Evolutionary conservation across 2,113 vertebrate genomes (phyloP), one percentile per base, ranked within the genome.

Genomic region (Nycticebus coucang): DNA sequence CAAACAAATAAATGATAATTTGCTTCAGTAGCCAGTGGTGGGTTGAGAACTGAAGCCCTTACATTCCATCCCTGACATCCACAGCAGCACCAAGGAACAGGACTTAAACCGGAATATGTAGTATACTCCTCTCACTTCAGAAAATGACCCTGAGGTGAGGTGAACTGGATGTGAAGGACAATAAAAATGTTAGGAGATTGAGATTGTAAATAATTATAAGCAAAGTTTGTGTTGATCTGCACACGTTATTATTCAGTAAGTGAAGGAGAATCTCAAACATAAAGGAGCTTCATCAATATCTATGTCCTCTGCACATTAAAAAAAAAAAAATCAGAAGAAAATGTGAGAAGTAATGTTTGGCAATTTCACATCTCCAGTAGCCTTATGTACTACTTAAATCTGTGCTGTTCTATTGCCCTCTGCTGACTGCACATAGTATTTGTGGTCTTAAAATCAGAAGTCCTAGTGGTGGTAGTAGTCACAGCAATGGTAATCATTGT

Each of bases 341-440:
- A n/a, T 41, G 4, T 12, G 7, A 72, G 26, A 71, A 37, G 35
- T 7, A 55, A 50, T 50, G 57, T 72, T 74, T n/a, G 28, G 8
- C 69, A 77, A 91, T 8, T 33, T 13, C 15, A n/a, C 24, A n/a
- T 33, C 68, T 60, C 14, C 68, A 77, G 22, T 2, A 53, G 7
- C 37, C 8, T 18, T 28, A 18, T 60, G 21, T 45, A 81, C 45
- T 83, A 77, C 74, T 77, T 78, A 53, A 55, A 59, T 64, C 19
- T 90, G 19, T 88, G 91, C 26, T 89, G 13, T 50, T 96, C 89
- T 17, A 90, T 92, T 89, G 96, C 95, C 97, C 97, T 93, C 97
- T 97, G 78, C 89, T 94, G 97, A 89, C 66, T 28, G 4, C 5
- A 12, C 5, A 26, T 41, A 79, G 50, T 55, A 62, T 68, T 22